phyloP scores from a whole-genome alignment of 2,888 invertebrate genomes.

The Dolichopus griseipennis region DNA sequence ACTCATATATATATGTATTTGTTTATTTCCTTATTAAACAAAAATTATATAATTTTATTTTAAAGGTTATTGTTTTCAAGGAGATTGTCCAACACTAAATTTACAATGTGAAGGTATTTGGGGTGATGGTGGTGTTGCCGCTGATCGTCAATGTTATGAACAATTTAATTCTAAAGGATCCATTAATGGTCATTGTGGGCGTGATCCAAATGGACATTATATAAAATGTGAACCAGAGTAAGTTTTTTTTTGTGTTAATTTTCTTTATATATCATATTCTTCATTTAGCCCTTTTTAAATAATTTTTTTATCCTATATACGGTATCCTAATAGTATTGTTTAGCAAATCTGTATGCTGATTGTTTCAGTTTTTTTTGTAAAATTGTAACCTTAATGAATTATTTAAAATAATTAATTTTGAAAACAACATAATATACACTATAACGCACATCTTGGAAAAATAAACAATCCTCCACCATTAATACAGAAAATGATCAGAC shows the following conservation, averaged over 20 bases:
- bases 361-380: background rate
- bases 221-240: conserved; percentile 81
- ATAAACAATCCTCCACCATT: no score
- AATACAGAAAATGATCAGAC: no score
- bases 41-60: conserved; percentile 9
- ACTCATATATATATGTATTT: no score
- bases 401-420: background rate
- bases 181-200: conserved; percentile 92
- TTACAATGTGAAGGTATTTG: conserved; percentile 88
- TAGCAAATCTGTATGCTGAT: background rate
- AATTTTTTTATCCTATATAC: background rate
- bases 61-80: conserved; percentile 80
- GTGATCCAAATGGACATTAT: conserved; percentile 62
- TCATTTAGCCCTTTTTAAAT: background rate
- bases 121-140: conserved; percentile 78
- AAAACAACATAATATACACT: no score
- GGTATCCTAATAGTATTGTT: no score
- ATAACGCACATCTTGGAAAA: no score
- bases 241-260: conserved; percentile 47
- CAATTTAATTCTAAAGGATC: conserved; percentile 94
- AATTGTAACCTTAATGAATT: background rate
- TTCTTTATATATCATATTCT: background rate
- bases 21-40: background rate
- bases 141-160: conserved; percentile 82
- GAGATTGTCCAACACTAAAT: conserved; percentile 79